Percentiles rank a stretch among this genome's conserved stretches.
Evolutionary conservation across 1,140 invertebrate species (phyloP).

Genomic region (Aphelenchoides avenae): DNA sequence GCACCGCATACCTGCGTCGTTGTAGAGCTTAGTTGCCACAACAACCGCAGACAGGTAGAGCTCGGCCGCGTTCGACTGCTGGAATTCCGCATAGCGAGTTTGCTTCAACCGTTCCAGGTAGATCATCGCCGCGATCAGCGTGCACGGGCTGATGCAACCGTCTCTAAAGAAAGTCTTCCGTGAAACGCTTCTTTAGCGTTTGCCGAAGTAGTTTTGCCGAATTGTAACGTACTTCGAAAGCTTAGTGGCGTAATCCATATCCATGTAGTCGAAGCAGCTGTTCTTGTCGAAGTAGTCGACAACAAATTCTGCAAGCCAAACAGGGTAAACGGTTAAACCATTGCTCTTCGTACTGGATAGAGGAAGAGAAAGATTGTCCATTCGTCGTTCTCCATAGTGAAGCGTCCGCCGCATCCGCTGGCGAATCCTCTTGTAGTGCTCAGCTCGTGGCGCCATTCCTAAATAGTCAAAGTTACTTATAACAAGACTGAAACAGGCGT

Average conservation of each 20-base stretch:
- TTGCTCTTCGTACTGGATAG: constrained; percentile 28
- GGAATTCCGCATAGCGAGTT: constrained; percentile 32
- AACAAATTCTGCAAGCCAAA: constrained; percentile 42
- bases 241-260: constrained; percentile 32
- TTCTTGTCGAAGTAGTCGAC: constrained; percentile 46
- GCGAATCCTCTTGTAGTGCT: constrained; percentile 35
- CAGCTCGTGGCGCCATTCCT: constrained; percentile 41
- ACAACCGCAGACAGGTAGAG: constrained; percentile 46
- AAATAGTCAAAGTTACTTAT: no score
- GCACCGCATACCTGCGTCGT: constrained; percentile 40
- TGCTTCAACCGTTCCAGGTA: constrained; percentile 43
- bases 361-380: constrained; percentile 38
- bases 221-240: constrained; percentile 12
- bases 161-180: constrained; percentile 21
- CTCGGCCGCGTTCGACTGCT: constrained; percentile 36
- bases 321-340: constrained; percentile 3
- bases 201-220: no score
- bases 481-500: no score
- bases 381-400: constrained; percentile 35
- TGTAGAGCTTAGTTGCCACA: constrained; percentile 47
- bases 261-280: constrained; percentile 39
- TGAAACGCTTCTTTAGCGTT: no score
- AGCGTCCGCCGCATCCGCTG: constrained; percentile 40
- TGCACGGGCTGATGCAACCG: constrained; percentile 44
- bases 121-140: constrained; percentile 45